phyloP scores from a whole-genome alignment of 35 echinoderm and acorn worm genomes.

The Ptychodera flava region DNA sequence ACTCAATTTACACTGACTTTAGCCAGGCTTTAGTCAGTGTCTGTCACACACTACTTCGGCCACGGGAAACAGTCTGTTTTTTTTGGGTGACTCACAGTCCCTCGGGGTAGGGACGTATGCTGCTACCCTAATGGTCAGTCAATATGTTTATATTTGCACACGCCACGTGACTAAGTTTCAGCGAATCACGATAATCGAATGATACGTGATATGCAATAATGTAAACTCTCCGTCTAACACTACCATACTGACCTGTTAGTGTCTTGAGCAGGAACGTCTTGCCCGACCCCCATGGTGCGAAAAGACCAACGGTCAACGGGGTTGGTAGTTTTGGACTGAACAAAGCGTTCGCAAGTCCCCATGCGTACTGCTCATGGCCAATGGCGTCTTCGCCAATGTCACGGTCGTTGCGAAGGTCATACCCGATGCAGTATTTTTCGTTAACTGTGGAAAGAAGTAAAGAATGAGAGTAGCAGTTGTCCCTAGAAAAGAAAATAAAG shows the following conservation, averaged over 20 bases:
- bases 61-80: too few relatives aligned
- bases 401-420: neutral
- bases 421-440: neutral
- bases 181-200: neutral
- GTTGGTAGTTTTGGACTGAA: neutral
- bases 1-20: too few relatives aligned
- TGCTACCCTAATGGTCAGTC: too few relatives aligned
- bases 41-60: too few relatives aligned
- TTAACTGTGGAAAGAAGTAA: too few relatives aligned
- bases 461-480: too few relatives aligned
- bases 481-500: neutral
- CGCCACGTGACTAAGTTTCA: neutral
- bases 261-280: neutral
- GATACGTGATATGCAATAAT: neutral
- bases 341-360: neutral
- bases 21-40: too few relatives aligned
- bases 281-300: neutral
- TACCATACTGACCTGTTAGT: neutral
- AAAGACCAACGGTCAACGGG: neutral
- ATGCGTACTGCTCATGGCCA: neutral
- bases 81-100: too few relatives aligned
- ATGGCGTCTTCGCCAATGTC: neutral
- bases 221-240: neutral
- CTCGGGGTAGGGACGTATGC: too few relatives aligned
- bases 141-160: neutral